Evolutionary conservation across 2,113 vertebrate species (phyloP).

Genomic region (Acrocephalus arundinaceus): DNA sequence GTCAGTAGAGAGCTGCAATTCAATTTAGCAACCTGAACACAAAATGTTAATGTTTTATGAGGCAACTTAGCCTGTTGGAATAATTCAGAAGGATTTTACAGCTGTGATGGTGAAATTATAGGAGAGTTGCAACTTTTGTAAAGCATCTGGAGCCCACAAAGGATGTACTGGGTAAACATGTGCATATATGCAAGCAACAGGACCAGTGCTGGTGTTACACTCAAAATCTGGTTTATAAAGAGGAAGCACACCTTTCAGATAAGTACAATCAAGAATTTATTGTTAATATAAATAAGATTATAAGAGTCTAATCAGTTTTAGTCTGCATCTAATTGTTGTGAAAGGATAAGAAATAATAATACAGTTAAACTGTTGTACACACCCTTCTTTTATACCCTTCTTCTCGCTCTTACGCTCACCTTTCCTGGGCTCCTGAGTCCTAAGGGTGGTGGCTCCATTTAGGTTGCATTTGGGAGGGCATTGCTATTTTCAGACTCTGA

Average conservation of each 20-base stretch:
- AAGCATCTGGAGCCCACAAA: not conserved
- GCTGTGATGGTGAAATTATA: not conserved
- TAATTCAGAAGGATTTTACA: not conserved
- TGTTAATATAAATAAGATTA: not conserved
- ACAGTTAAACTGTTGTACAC: not conserved
- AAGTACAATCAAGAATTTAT: not conserved
- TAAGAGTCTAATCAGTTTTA: not conserved
- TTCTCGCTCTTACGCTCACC: not conserved
- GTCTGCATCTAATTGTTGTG: not conserved
- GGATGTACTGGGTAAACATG: rapidly evolving
- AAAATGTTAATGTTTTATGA: not conserved
- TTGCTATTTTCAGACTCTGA: not conserved
- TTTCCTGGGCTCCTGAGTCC: not conserved
- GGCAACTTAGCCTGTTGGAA: not conserved
- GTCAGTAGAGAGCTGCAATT: not conserved
- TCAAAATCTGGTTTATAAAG: not conserved
- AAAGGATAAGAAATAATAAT: not conserved
- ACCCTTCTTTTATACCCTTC: not conserved
- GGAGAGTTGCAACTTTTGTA: not conserved
- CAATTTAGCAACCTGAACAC: not conserved
- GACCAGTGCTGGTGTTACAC: not conserved
- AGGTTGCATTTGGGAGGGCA: not conserved
- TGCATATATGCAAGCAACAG: not conserved
- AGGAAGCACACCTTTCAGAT: not conserved
- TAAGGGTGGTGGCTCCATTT: not conserved